Conservation (phyloP, 1,140 invertebrate genomes). For the Drosophila burlai region DNA sequence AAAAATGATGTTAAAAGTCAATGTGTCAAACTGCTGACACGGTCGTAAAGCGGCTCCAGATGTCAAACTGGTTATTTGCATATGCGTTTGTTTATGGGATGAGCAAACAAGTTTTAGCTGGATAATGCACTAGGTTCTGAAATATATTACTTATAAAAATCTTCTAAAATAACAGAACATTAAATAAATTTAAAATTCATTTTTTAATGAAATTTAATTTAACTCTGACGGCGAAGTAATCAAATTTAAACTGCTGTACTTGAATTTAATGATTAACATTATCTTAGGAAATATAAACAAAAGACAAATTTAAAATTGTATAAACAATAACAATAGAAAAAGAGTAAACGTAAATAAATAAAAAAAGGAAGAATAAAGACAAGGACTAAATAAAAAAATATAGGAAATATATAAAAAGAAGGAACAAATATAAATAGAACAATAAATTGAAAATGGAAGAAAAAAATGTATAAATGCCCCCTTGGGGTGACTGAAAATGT, state of each 20-base stretch:
- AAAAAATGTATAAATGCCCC: conserved; percentile 1
- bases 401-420: neutral
- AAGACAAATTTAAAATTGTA: conserved; percentile 4
- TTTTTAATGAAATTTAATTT: neutral
- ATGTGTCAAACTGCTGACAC: conserved; percentile 48
- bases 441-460: neutral
- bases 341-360: neutral
- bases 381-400: neutral
- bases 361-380: no score
- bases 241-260: neutral
- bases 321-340: conserved; percentile 36
- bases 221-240: neutral
- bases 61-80: conserved; percentile 43
- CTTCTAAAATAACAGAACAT: neutral
- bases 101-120: conserved; percentile 30
- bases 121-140: neutral
- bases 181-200: neutral
- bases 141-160: neutral
- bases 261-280: neutral
- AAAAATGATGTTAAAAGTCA: conserved; percentile 43
- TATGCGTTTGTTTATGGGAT: conserved; percentile 8
- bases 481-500: conserved; percentile 20
- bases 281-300: conserved; percentile 7
- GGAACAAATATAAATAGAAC: neutral
- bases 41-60: conserved; percentile 26